These are phyloP conservation scores for Clostera curtula DNA, from an alignment of 2,888 invertebrate genomes.

Conservation along the genomic window DNA sequence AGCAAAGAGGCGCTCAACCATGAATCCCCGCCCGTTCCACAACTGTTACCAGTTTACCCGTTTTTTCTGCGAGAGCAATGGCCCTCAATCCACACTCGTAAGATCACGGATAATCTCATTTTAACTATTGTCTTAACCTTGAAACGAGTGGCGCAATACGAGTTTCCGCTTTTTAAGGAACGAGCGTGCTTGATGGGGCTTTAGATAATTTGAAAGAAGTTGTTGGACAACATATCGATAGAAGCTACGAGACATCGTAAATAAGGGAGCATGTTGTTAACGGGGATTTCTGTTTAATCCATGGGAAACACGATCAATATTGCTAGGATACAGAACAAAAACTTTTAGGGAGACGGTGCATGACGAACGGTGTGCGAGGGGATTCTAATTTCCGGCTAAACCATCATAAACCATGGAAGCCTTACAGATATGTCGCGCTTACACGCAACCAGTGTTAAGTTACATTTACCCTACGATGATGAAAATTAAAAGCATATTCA, in stretches of 20 bases:
- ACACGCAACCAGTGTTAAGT: conserved; percentile 25
- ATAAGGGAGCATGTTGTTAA: background rate
- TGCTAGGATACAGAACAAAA: conserved; percentile 58
- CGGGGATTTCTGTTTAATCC: background rate
- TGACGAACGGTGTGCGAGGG: conserved; percentile 37
- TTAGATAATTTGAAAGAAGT: conserved; percentile 12
- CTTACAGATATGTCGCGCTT: conserved; percentile 21
- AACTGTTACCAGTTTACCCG: conserved; percentile 53
- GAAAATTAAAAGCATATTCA: conserved; percentile 6
- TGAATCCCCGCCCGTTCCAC: conserved; percentile 57
- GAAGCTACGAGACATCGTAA: background rate
- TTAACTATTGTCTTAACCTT: conserved; percentile 26
- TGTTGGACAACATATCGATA: conserved; percentile 1
- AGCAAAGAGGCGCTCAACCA: conserved; percentile 64
- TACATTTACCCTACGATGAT: conserved; percentile 14
- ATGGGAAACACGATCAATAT: conserved; percentile 43
- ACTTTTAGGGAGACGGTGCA: conserved; percentile 40
- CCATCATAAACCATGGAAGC: conserved; percentile 47
- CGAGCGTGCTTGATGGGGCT: conserved; percentile 2
- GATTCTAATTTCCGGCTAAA: conserved; percentile 59
- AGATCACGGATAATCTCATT: conserved; percentile 25
- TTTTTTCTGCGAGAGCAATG: conserved; percentile 62
- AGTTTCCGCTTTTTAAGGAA: conserved; percentile 21
- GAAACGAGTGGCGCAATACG: conserved; percentile 20
- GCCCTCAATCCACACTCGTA: conserved; percentile 37